phyloP scores from a whole-genome alignment of 2,113 vertebrate genomes.

The Prolemur simus region DNA sequence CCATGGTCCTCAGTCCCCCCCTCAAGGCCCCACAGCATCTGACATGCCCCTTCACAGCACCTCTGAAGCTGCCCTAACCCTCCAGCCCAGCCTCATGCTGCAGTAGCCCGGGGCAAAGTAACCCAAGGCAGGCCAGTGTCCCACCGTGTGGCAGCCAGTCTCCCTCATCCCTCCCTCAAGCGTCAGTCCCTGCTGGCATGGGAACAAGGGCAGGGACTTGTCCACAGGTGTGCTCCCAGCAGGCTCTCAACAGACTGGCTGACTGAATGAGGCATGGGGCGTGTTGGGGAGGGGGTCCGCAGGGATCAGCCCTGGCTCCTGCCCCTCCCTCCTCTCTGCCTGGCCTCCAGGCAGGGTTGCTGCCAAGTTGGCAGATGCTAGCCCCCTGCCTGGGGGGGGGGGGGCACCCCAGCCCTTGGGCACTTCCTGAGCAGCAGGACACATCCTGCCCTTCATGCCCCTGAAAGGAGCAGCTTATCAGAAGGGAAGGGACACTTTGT shows the following conservation, averaged over 20 bases:
- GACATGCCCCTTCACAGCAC: not conserved
- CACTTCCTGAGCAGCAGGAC: not conserved
- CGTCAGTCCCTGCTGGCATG: not conserved
- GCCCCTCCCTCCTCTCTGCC: not conserved
- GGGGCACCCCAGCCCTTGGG: too few species aligned
- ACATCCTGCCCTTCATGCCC: not conserved
- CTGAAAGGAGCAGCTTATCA: not conserved
- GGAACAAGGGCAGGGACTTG: not conserved
- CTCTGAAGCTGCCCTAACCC: not conserved
- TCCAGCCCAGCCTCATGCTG: not conserved
- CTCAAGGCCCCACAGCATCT: not conserved
- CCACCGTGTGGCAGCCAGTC: not conserved
- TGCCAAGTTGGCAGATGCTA: not conserved
- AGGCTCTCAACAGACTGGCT: not conserved
- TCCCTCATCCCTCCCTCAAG: not conserved
- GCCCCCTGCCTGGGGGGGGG: not conserved
- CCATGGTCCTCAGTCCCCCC: not conserved
- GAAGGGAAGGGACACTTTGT: slow-evolving; percentile 12
- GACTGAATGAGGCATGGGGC: not conserved
- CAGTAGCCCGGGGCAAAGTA: not conserved
- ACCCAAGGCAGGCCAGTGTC: not conserved
- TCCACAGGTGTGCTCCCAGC: not conserved
- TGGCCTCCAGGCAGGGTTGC: not conserved
- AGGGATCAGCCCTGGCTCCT: too few species aligned
- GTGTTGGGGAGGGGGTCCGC: not conserved